A percentile compares a stretch with the other conserved stretches of the same genome.
These are phyloP conservation scores for Leptestheria dahalacensis DNA, from an alignment of 1,140 invertebrate species.

Conservation along the genomic window DNA sequence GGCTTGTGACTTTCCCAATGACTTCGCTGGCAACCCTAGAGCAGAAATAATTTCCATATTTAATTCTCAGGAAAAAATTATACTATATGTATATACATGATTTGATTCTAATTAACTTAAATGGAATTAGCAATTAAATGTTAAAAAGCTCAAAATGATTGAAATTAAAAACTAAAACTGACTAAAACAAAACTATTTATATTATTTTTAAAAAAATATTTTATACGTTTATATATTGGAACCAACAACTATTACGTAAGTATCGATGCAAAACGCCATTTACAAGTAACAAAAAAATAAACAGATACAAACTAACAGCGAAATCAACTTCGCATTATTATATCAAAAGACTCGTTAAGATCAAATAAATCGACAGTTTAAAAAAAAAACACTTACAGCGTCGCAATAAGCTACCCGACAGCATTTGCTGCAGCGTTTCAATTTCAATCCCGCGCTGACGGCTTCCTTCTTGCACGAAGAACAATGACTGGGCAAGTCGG, in stretches of 20 bases:
- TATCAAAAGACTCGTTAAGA: too few species aligned
- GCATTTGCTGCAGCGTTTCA: conserved; percentile 32
- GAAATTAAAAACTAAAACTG: neutral
- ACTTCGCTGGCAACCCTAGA: conserved; percentile 30
- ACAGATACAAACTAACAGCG: too few species aligned
- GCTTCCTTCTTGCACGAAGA: conserved; percentile 25
- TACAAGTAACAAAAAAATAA: too few species aligned
- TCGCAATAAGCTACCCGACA: conserved; percentile 32
- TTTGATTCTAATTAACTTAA: neutral
- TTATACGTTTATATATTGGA: too few species aligned
- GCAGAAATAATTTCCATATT: conserved; percentile 3
- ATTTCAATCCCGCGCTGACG: conserved; percentile 21
- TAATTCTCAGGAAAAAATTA: conserved; percentile 13
- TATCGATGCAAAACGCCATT: too few species aligned
- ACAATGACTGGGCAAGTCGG: conserved; percentile 23
- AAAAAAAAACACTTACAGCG: conserved; percentile 23
- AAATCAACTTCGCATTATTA: too few species aligned
- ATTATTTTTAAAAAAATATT: too few species aligned
- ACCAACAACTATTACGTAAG: too few species aligned
- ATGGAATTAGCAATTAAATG: neutral
- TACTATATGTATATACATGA: neutral
- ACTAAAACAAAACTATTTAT: neutral
- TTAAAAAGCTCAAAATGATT: neutral
- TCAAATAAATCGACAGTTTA: too few species aligned
- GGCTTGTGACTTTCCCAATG: conserved; percentile 29